Conservation (phyloP, 2,888 invertebrate species). For the Yponomeuta cagnagella region DNA sequence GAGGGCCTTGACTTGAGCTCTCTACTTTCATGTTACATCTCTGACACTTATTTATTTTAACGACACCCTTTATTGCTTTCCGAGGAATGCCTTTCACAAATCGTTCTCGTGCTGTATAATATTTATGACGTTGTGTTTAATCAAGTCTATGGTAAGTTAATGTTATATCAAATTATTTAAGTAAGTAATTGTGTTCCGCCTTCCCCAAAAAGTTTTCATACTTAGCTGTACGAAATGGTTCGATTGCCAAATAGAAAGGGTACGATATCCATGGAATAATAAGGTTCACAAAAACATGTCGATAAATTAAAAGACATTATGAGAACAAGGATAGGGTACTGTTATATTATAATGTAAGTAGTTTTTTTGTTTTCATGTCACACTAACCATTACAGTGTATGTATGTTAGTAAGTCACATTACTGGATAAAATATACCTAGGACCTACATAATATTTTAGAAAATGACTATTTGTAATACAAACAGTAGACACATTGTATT, state of each 20-base stretch:
- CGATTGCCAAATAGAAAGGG: neutral
- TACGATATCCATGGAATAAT: neutral
- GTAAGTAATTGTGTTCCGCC: neutral
- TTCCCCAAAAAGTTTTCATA: neutral
- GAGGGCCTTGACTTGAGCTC: neutral
- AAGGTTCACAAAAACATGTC: neutral
- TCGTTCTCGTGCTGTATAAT: neutral
- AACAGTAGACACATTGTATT: neutral
- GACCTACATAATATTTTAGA: neutral
- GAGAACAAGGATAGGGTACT: neutral
- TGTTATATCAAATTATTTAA: neutral
- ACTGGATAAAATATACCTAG: neutral
- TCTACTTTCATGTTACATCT: neutral
- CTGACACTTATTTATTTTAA: neutral
- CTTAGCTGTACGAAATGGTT: neutral
- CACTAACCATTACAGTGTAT: neutral
- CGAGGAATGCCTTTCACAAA: neutral
- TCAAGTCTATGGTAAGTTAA: neutral
- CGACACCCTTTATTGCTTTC: constrained; percentile 2
- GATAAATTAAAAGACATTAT: constrained; percentile 1
- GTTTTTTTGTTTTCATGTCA: neutral
- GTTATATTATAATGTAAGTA: neutral
- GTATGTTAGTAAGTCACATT: neutral
- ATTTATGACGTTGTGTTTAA: neutral
- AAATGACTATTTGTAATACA: neutral